Percentiles rank a stretch among this genome's conserved stretches.
Conservation (phyloP, 1,140 invertebrate genomes). For the Drosophila azteca region DNA sequence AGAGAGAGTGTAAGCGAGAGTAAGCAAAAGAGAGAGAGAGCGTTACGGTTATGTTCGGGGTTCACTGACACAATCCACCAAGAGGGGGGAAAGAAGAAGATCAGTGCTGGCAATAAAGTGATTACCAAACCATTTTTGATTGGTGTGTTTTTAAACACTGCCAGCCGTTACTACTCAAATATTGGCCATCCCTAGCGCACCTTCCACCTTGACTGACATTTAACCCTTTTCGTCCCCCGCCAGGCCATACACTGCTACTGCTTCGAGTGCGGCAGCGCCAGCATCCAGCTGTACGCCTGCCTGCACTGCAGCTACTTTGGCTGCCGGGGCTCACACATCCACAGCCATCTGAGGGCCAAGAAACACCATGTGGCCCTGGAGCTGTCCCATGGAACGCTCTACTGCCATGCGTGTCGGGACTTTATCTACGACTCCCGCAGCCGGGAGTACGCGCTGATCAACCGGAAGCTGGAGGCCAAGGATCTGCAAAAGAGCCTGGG, state of each 20-base stretch:
- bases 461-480: constrained; percentile 86
- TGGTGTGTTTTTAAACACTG: too few species aligned
- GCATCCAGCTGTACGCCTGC: constrained; percentile 93
- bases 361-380: constrained; percentile 94
- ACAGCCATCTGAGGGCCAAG: constrained; percentile 91
- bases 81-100: background rate
- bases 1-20: background rate
- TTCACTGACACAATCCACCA: constrained; percentile 15
- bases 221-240: constrained; percentile 10
- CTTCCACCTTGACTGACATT: background rate
- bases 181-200: too few species aligned
- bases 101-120: too few species aligned
- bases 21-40: background rate
- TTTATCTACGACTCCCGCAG: constrained; percentile 94
- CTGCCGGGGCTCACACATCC: constrained; percentile 93
- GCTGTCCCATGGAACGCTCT: constrained; percentile 94
- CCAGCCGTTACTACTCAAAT: too few species aligned
- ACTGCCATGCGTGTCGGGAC: constrained; percentile 95
- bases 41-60: constrained; percentile 11
- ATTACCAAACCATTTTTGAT: too few species aligned
- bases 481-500: constrained; percentile 88
- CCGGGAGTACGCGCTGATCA: constrained; percentile 86
- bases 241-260: constrained; percentile 77
- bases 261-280: constrained; percentile 88
- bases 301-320: constrained; percentile 96